Conservation (phyloP, 1,140 invertebrate species). For the Cotesia glomerata region DNA sequence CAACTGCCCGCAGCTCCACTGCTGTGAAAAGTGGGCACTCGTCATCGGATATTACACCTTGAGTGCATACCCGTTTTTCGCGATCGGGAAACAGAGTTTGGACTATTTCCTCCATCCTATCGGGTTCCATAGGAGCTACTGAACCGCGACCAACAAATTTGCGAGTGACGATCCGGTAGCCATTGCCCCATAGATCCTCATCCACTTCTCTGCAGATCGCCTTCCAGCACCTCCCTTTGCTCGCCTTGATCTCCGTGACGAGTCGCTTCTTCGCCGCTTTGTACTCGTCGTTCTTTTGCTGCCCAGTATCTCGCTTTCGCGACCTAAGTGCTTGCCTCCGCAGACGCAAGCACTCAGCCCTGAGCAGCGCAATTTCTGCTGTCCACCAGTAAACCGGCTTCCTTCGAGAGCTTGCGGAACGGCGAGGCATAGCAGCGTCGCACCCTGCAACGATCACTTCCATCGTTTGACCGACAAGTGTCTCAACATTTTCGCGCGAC, state of each 20-base stretch:
- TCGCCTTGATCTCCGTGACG: conserved; percentile 22
- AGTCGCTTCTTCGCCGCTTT: conserved; percentile 29
- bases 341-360: conserved; percentile 32
- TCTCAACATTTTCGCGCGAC: neutral
- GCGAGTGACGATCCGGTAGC: conserved; percentile 40
- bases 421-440: neutral
- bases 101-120: neutral
- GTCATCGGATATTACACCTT: neutral
- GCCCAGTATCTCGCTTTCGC: neutral
- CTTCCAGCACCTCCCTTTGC: conserved; percentile 35
- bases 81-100: neutral
- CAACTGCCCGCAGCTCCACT: too few species aligned
- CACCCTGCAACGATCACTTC: neutral
- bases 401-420: neutral
- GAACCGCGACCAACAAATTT: conserved; percentile 19
- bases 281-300: conserved; percentile 4
- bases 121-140: neutral
- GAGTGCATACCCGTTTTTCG: neutral
- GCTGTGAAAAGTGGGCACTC: conserved; percentile 28
- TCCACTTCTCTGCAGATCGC: conserved; percentile 35
- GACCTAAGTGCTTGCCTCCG: conserved; percentile 12
- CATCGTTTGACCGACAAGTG: neutral
- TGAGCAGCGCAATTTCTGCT: conserved; percentile 38
- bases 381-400: conserved; percentile 46
- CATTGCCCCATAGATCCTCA: conserved; percentile 39